Percentiles rank a stretch among this genome's conserved stretches.
phyloP scores from a whole-genome alignment of 1,140 invertebrate species.

The Solenopsis invicta region DNA sequence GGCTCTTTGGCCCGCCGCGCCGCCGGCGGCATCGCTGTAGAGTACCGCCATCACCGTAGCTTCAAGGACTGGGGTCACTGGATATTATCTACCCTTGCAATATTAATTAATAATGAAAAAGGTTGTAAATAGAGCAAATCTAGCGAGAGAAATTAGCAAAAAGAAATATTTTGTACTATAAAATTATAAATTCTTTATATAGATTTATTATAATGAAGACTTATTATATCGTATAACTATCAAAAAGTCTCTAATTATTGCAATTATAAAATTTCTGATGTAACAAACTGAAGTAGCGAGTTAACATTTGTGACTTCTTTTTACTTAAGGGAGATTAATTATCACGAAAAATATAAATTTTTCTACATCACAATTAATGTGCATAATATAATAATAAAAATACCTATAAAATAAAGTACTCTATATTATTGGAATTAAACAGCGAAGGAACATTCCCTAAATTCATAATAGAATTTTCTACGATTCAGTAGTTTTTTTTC shows the following conservation, averaged over 20 bases:
- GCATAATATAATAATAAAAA: background rate
- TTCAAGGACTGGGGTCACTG: background rate
- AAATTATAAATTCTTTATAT: conserved; percentile 2
- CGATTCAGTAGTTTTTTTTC: background rate
- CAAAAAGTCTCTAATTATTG: no score
- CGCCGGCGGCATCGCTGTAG: background rate
- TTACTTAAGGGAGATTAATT: background rate
- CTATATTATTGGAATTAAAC: background rate
- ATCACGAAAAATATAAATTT: background rate
- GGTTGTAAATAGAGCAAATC: background rate
- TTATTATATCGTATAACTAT: no score
- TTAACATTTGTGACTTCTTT: background rate
- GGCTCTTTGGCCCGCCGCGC: conserved; percentile 15
- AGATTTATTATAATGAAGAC: background rate
- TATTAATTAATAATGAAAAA: conserved; percentile 42
- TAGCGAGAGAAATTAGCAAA: background rate
- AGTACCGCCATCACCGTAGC: conserved; percentile 27
- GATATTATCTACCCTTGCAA: conserved; percentile 23
- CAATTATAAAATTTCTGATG: background rate
- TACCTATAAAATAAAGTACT: background rate
- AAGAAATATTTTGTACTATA: background rate
- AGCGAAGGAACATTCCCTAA: background rate
- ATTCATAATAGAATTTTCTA: background rate
- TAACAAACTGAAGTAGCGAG: background rate
- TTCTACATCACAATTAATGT: no score